Percentiles rank a stretch among this genome's conserved stretches.
These are phyloP conservation scores for Uropetala carovei DNA, from an alignment of 2,888 invertebrate species.

Conservation along the genomic window DNA sequence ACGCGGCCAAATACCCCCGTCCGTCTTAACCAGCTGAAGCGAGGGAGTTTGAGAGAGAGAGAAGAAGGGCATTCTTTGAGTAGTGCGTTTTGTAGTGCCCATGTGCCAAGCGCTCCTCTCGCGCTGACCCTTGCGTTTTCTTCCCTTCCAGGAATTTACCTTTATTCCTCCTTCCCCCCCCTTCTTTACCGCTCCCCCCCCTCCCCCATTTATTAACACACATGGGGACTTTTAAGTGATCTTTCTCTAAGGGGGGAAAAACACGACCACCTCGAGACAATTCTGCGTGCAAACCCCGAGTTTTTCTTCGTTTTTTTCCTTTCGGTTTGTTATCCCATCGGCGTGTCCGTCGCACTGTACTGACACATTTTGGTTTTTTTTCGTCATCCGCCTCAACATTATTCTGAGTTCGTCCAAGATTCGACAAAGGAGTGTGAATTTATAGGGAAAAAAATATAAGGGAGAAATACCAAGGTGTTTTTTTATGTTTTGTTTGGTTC, in stretches of 20 bases:
- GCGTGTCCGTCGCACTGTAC: background rate
- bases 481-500: conserved; percentile 11
- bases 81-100: background rate
- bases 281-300: too few species aligned
- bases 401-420: background rate
- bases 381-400: background rate
- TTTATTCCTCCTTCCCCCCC: background rate
- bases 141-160: background rate
- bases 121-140: background rate
- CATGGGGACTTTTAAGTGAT: too few species aligned
- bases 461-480: too few species aligned
- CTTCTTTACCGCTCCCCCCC: too few species aligned
- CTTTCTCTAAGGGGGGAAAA: too few species aligned
- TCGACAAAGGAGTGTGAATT: background rate
- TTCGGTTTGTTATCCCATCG: background rate
- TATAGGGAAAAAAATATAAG: too few species aligned
- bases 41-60: too few species aligned
- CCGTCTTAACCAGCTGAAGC: background rate
- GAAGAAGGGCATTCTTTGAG: background rate
- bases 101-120: background rate
- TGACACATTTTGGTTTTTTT: background rate
- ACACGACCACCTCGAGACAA: too few species aligned
- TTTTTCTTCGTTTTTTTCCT: too few species aligned
- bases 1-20: background rate
- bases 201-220: too few species aligned